Base-by-base conservation (phyloP, 2,797 vertebrate species). In the Clarias fuscus region DNA sequence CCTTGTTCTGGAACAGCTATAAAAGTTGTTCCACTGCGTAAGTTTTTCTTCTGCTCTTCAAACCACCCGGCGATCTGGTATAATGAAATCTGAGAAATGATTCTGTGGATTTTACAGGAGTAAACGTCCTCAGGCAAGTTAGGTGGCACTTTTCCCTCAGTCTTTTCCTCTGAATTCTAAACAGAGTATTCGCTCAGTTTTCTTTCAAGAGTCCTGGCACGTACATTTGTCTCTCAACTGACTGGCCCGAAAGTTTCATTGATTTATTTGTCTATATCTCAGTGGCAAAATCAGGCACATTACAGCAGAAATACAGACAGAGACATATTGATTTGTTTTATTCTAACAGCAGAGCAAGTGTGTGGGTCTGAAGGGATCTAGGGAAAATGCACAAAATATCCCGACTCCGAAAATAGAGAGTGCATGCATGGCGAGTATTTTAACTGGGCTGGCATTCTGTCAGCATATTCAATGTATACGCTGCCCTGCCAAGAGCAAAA, bases 311-410 rank as follows among this genome's bases (percentile, higher is more conserved):
- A 64, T 77, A 76, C 78, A 58, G 84, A 83, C 61, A 72, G 40
- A 86, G 78, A 56, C 67, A 83, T 82, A 87, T 88, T 62, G 59
- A 92, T 91, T 90, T 92, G 89, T 88, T 89, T 53, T 68, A 53
- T 82, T 65, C 79, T 11, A 82, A n/a, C 64, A 82, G 62, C 37
- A 48, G 24, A 67, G 37, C 15, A 53, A 67, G 64, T 20, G 2
- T 68, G 64, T 11, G 40, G 64, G 79, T 30, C 62, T 20, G 15
- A 65, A 15, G 4, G 40, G 17, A 53, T 15, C 5, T 22, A 30
- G 15, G 17, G 15, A 75, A 17, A 53, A 77, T 8, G 53, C 73
- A 77, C n/a, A 0, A 77, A 77, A 77, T 77, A 30, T 58, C 53
- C n/a, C 20, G n/a, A 58, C n/a, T 17, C n/a, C 48, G 20, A 24